phyloP scores from a whole-genome alignment of 2,797 vertebrate species.

The Coregonus ussuriensis region DNA sequence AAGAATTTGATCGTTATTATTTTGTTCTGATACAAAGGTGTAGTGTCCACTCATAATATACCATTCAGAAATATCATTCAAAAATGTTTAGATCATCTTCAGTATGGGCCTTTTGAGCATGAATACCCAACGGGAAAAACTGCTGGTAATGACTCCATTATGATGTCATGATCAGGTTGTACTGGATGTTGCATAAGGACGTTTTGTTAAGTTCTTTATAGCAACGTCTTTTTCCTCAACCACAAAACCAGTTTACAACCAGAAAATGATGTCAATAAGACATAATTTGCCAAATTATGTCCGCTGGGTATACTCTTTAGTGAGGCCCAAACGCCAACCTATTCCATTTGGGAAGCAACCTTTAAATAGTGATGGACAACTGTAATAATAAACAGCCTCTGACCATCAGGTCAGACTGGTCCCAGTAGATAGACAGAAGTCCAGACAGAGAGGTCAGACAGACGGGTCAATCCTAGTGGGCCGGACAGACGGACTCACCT shows the following conservation, averaged over 20 bases:
- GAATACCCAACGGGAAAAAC: not conserved
- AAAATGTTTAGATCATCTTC: not conserved
- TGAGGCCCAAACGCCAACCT: no score
- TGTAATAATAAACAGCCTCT: not conserved
- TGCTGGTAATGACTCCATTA: no score
- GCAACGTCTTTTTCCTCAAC: no score
- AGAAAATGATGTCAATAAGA: no score
- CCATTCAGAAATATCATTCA: not conserved
- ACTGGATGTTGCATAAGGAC: not conserved
- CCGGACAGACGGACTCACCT: slow-evolving; percentile 80
- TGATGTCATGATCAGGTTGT: not conserved
- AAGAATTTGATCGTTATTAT: not conserved
- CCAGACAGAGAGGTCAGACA: slow-evolving; percentile 7
- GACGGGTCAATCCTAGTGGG: not conserved
- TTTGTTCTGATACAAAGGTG: not conserved
- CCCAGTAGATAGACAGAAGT: not conserved
- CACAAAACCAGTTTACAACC: no score
- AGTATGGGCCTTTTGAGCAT: not conserved
- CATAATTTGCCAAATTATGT: no score
- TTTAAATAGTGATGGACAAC: not conserved
- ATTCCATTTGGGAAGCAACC: not conserved
- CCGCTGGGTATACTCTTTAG: no score
- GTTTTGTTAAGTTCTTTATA: no score
- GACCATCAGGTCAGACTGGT: not conserved
- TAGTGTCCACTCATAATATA: not conserved